phyloP scores from a whole-genome alignment of 2,888 invertebrate genomes.

The Patella depressa region DNA sequence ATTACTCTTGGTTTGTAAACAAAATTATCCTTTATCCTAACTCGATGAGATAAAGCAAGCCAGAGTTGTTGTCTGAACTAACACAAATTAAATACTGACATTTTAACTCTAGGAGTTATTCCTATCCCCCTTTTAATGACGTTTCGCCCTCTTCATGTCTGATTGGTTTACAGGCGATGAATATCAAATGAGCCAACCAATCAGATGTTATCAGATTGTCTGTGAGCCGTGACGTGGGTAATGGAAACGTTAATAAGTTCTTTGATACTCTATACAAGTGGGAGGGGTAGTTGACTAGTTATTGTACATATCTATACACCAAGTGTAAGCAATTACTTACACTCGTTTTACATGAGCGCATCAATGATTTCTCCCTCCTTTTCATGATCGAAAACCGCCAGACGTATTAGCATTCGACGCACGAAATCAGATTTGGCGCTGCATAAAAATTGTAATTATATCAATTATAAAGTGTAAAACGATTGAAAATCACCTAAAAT shows the following conservation, averaged over 20 bases:
- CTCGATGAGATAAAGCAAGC: no score
- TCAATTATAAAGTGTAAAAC: slow-evolving; percentile 6
- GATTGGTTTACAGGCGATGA: slow-evolving; percentile 1
- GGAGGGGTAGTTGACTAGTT: slow-evolving; percentile 1
- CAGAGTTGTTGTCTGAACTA: no score
- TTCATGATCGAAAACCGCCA: background rate
- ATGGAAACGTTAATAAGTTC: slow-evolving; percentile 2
- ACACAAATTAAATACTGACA: slow-evolving; percentile 1
- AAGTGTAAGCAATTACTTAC: slow-evolving; percentile 10
- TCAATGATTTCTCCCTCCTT: background rate
- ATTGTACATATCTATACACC: slow-evolving; percentile 1
- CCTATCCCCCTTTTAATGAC: background rate
- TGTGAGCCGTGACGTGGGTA: slow-evolving; percentile 9
- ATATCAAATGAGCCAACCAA: slow-evolving; percentile 5
- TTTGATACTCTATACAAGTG: slow-evolving; percentile 2
- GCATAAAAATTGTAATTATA: slow-evolving; percentile 7
- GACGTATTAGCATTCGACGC: background rate
- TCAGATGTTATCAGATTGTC: slow-evolving; percentile 8
- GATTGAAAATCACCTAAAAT: slow-evolving; percentile 1
- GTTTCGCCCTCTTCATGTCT: background rate
- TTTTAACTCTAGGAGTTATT: background rate
- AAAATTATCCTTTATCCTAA: no score
- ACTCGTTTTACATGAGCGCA: background rate
- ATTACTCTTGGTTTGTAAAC: background rate
- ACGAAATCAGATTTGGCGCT: background rate